Percentiles rank a stretch among this genome's conserved stretches.
phyloP scores from a whole-genome alignment of 2,888 invertebrate genomes.

The Pasiphila rectangulata region DNA sequence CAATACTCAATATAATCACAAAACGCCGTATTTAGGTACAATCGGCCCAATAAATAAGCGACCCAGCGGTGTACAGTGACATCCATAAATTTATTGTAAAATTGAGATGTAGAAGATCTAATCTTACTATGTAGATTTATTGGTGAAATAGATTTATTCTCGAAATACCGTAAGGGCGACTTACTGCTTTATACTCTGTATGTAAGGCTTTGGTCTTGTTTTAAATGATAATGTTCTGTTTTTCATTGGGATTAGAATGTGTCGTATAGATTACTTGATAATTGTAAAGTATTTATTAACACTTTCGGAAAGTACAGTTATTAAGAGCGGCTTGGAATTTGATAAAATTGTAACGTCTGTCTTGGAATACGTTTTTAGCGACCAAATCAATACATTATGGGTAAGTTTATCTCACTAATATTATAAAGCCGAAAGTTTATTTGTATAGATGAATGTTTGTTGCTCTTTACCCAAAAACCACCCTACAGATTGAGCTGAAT shows the following conservation, averaged over 20 bases:
- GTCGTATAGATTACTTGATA: slow-evolving; percentile 1
- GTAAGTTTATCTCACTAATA: too few relatives aligned
- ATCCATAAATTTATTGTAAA: slow-evolving; percentile 73
- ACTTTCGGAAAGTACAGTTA: neutral
- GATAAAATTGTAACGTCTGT: too few relatives aligned
- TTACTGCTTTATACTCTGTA: slow-evolving; percentile 2
- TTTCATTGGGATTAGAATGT: neutral
- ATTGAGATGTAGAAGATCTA: slow-evolving; percentile 78
- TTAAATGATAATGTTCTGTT: slow-evolving; percentile 5
- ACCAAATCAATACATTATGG: too few relatives aligned
- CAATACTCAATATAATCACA: slow-evolving; percentile 64
- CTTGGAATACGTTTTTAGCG: too few relatives aligned
- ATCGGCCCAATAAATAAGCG: slow-evolving; percentile 62
- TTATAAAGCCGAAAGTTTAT: too few relatives aligned
- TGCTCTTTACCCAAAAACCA: too few relatives aligned
- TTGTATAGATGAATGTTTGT: too few relatives aligned
- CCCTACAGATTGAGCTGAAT: too few relatives aligned
- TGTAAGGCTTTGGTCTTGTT: slow-evolving; percentile 5
- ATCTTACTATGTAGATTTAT: slow-evolving; percentile 70
- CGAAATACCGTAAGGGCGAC: slow-evolving; percentile 35
- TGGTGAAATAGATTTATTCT: slow-evolving; percentile 67
- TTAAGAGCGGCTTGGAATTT: neutral
- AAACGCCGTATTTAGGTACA: slow-evolving; percentile 73
- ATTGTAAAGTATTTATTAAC: slow-evolving; percentile 4
- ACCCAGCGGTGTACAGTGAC: slow-evolving; percentile 44